Evolutionary conservation across 1,140 invertebrate genomes (phyloP).

Genomic region (Chymomyza costata): DNA sequence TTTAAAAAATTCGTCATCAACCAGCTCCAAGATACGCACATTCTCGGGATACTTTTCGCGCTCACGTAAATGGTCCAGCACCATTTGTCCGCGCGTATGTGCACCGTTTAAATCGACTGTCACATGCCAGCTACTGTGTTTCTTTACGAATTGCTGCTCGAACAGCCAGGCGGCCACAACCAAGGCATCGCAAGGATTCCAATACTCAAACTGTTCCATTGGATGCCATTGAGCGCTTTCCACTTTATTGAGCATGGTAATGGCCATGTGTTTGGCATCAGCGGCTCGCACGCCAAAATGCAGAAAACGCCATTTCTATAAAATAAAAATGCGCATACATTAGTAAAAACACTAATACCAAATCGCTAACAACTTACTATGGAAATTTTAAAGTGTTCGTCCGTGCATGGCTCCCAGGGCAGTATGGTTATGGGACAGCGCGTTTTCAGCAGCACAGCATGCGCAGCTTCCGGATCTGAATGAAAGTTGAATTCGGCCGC

Average conservation of each 20-base stretch:
- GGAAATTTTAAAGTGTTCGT: conserved; percentile 71
- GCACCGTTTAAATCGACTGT: conserved; percentile 78
- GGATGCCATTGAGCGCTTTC: conserved; percentile 75
- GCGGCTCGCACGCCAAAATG: conserved; percentile 37
- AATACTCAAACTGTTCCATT: conserved; percentile 56
- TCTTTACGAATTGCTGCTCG: conserved; percentile 64
- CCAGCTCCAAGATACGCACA: conserved; percentile 77
- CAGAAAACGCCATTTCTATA: conserved; percentile 78
- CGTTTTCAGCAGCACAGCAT: conserved; percentile 80
- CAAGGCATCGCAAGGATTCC: conserved; percentile 79
- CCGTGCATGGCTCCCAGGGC: conserved; percentile 81
- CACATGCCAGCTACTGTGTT: conserved; percentile 74
- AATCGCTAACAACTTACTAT: conserved; percentile 75
- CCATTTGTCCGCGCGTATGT: conserved; percentile 79
- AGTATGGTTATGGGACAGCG: conserved; percentile 79
- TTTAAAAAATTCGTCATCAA: conserved; percentile 77
- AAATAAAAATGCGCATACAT: neutral
- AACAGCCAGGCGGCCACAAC: conserved; percentile 77
- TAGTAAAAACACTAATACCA: neutral
- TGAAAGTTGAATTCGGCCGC: conserved; percentile 89
- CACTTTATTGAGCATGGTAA: conserved; percentile 77
- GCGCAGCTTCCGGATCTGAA: conserved; percentile 85
- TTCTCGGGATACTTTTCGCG: conserved; percentile 76
- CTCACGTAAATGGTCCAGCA: conserved; percentile 78
- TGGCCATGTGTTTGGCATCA: conserved; percentile 41